Evolutionary conservation across 2,888 invertebrate species (phyloP).

Genomic region (Mystacides longicornis): DNA sequence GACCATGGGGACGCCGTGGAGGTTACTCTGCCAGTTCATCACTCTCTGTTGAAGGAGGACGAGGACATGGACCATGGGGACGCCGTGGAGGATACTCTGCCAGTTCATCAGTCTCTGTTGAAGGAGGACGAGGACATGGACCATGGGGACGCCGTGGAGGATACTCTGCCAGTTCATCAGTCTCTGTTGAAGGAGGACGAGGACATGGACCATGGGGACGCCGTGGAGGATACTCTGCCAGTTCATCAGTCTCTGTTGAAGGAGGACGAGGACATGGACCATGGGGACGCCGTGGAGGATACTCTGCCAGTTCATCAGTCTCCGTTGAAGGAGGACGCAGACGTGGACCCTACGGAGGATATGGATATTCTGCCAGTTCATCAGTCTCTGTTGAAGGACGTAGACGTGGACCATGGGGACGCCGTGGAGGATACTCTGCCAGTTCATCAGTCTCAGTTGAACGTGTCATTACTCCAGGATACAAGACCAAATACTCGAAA

Average conservation of each 20-base stretch:
- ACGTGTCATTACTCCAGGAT: neutral
- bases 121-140: conserved; percentile 3
- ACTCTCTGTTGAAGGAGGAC: neutral
- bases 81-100: neutral
- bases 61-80: conserved; percentile 6
- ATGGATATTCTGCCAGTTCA: neutral
- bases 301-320: neutral
- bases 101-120: neutral
- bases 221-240: conserved; percentile 1
- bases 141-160: neutral
- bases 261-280: conserved; percentile 5
- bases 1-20: conserved; percentile 2
- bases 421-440: neutral
- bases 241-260: neutral
- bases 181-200: conserved; percentile 1
- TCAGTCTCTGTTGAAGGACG: conserved; percentile 3
- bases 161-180: conserved; percentile 3
- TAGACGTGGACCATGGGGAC: too few species aligned
- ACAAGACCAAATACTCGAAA: too few species aligned
- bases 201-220: neutral
- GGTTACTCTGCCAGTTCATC: neutral
- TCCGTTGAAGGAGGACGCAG: neutral
- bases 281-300: conserved; percentile 3
- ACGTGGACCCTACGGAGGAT: neutral
- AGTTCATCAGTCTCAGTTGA: neutral